phyloP scores from a whole-genome alignment of 2,888 invertebrate species.

The Volucella inanis region DNA sequence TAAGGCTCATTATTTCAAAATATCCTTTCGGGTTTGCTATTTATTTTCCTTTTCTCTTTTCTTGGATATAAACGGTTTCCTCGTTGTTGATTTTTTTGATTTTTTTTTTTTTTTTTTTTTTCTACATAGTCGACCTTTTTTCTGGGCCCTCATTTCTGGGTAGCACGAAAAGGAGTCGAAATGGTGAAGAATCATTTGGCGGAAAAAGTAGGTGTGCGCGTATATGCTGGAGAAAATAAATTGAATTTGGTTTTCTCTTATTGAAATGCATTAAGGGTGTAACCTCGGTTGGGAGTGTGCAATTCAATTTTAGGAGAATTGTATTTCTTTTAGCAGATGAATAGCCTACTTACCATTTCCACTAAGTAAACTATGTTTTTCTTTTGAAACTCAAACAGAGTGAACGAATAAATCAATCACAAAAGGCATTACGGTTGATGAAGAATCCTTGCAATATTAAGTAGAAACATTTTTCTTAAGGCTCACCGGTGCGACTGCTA shows the following conservation, averaged over 20 bases:
- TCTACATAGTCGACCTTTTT: not conserved
- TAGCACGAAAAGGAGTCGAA: too few species aligned
- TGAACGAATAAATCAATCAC: too few species aligned
- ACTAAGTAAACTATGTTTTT: too few species aligned
- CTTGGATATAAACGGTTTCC: constrained; percentile 56
- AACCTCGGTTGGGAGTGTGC: constrained; percentile 60
- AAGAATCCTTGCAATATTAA: too few species aligned
- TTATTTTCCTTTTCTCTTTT: constrained; percentile 4
- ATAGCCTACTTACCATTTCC: not conserved
- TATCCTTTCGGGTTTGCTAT: constrained; percentile 53
- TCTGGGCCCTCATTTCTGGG: constrained; percentile 6
- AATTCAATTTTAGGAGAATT: constrained; percentile 42
- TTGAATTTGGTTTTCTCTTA: constrained; percentile 66
- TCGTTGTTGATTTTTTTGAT: constrained; percentile 46
- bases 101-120: constrained; percentile 26
- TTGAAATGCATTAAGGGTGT: constrained; percentile 67
- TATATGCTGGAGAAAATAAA: constrained; percentile 63
- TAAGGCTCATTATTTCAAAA: constrained; percentile 75
- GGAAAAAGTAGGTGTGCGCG: constrained; percentile 61
- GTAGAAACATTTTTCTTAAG: too few species aligned
- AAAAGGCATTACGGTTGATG: too few species aligned
- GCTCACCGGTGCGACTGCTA: too few species aligned
- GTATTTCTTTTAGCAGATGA: not conserved
- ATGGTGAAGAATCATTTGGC: constrained; percentile 42
- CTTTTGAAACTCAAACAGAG: too few species aligned